phyloP scores from a whole-genome alignment of 2,888 invertebrate genomes.

The Nesidiocoris tenuis region DNA sequence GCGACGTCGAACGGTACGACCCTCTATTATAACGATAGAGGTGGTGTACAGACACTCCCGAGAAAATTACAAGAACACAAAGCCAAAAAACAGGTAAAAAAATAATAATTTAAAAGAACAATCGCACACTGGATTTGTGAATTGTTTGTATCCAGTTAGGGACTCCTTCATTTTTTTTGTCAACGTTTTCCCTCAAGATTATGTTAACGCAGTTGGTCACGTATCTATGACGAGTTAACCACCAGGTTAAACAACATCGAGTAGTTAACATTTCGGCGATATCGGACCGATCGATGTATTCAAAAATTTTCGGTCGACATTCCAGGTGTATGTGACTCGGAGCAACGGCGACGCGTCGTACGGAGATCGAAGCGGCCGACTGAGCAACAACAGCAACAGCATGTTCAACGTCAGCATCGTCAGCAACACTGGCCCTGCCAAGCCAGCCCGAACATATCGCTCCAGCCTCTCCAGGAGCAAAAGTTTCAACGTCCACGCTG shows the following conservation, averaged over 20 bases:
- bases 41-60: constrained; percentile 68
- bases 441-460: constrained; percentile 77
- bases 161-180: too few species aligned
- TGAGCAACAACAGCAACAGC: constrained; percentile 52
- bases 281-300: too few species aligned
- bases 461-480: constrained; percentile 74
- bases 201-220: too few species aligned
- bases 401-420: constrained; percentile 53
- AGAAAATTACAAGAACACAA: constrained; percentile 57
- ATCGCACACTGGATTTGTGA: too few species aligned
- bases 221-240: too few species aligned
- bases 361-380: constrained; percentile 53
- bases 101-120: too few species aligned
- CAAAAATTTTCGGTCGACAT: too few species aligned
- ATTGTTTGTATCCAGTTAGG: too few species aligned
- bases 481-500: constrained; percentile 77
- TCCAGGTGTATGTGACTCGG: constrained; percentile 50
- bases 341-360: constrained; percentile 53
- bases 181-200: too few species aligned
- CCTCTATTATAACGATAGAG: constrained; percentile 48
- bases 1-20: constrained; percentile 54
- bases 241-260: too few species aligned
- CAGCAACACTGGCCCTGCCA: constrained; percentile 64
- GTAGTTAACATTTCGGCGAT: too few species aligned
- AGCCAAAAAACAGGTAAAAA: constrained; percentile 49